Evolutionary conservation across 2,113 vertebrate genomes (phyloP).

Genomic region (Phrynosoma platyrhinos): DNA sequence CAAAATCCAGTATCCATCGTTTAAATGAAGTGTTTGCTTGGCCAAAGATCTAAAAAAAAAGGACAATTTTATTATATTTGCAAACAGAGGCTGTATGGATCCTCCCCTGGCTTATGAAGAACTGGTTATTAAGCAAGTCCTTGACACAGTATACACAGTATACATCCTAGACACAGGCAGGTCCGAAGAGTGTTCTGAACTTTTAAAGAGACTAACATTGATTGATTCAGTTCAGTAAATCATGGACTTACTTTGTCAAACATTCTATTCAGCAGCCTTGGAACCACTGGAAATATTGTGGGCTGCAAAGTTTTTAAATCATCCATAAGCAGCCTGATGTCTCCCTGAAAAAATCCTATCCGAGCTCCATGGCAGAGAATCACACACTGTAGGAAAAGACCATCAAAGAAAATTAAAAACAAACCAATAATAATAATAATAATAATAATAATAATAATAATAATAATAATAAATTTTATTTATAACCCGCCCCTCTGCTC

Average conservation of each 20-base stretch:
- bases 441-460: too few species aligned
- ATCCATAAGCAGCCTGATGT: slow-evolving; percentile 97
- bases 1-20: slow-evolving; percentile 93
- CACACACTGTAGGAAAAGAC: slow-evolving; percentile 78
- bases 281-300: slow-evolving; percentile 95
- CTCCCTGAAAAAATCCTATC: slow-evolving; percentile 97
- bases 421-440: too few species aligned
- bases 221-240: neutral
- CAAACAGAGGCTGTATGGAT: neutral
- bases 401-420: neutral
- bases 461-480: too few species aligned
- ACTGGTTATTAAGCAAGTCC: neutral
- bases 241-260: slow-evolving; percentile 92
- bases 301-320: slow-evolving; percentile 92
- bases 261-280: slow-evolving; percentile 96
- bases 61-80: neutral
- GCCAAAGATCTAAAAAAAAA: slow-evolving; percentile 84
- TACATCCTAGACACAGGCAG: too few species aligned
- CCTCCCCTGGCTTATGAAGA: neutral
- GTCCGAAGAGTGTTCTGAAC: neutral
- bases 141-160: neutral
- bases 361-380: slow-evolving; percentile 89
- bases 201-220: neutral
- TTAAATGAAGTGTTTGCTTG: slow-evolving; percentile 93
- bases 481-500: too few species aligned